These are phyloP conservation scores for Pediacus dermestoides DNA, from an alignment of 2,888 invertebrate species.

Conservation along the genomic window DNA sequence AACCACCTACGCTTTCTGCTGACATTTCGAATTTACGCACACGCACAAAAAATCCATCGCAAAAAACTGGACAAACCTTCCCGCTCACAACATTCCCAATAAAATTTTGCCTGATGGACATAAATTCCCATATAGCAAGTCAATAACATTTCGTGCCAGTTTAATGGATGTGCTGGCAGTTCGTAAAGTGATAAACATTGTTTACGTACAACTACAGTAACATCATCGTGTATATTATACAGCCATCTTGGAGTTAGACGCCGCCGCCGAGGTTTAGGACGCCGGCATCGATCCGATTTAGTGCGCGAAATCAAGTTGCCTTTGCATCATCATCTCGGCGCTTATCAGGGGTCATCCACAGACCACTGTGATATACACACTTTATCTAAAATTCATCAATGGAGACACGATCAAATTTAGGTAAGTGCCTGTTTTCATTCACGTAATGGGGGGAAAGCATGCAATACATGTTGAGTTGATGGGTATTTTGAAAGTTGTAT, in stretches of 20 bases:
- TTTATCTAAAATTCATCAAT: slow-evolving; percentile 20
- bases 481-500: too few relatives aligned
- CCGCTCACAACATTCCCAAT: too few relatives aligned
- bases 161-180: not conserved
- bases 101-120: too few relatives aligned
- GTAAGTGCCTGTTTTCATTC: too few relatives aligned
- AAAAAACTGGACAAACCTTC: too few relatives aligned
- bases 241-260: slow-evolving; percentile 25
- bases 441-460: too few relatives aligned
- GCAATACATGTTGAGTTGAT: too few relatives aligned
- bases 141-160: not conserved
- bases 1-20: too few relatives aligned
- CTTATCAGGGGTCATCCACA: slow-evolving; percentile 26
- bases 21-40: too few relatives aligned
- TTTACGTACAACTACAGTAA: not conserved
- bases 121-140: too few relatives aligned
- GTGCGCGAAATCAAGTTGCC: slow-evolving; percentile 31
- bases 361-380: slow-evolving; percentile 21
- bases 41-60: too few relatives aligned
- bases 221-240: too few relatives aligned
- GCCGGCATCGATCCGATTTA: slow-evolving; percentile 28
- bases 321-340: slow-evolving; percentile 25
- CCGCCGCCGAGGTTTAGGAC: slow-evolving; percentile 13
- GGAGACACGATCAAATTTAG: slow-evolving; percentile 16
- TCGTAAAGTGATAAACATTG: not conserved